Conservation (phyloP, 2,888 invertebrate genomes). For the Candidula unifasciata region DNA sequence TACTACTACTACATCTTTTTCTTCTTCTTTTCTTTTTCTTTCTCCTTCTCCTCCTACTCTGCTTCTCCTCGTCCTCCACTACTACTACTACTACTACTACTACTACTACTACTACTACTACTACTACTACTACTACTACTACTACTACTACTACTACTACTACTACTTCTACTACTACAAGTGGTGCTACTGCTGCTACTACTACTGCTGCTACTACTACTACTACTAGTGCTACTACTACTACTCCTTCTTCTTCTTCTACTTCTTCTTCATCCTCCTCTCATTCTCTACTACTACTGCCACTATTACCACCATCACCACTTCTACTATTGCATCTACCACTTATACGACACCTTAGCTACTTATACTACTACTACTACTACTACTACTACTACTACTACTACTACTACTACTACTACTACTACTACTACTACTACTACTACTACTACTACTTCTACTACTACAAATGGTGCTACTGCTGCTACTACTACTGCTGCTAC, state of each 20-base stretch:
- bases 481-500: background rate
- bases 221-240: slow-evolving; percentile 14
- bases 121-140: slow-evolving; percentile 26
- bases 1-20: background rate
- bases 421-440: background rate
- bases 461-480: too few relatives aligned
- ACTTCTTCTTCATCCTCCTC: too few relatives aligned
- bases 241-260: background rate
- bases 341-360: slow-evolving; percentile 6
- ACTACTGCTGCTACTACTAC: background rate
- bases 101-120: too few relatives aligned
- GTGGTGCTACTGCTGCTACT: background rate
- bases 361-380: too few relatives aligned
- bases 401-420: background rate
- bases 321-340: slow-evolving; percentile 16
- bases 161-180: slow-evolving; percentile 10
- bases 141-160: slow-evolving; percentile 23
- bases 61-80: too few relatives aligned
- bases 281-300: too few relatives aligned
- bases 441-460: too few relatives aligned
- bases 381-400: slow-evolving; percentile 14
- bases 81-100: slow-evolving; percentile 16
- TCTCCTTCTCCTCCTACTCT: slow-evolving; percentile 11
- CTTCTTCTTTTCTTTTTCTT: background rate
- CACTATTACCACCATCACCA: too few relatives aligned